These are phyloP conservation scores for Drosophila sproati DNA, from an alignment of 1,140 invertebrate genomes.

Conservation along the genomic window DNA sequence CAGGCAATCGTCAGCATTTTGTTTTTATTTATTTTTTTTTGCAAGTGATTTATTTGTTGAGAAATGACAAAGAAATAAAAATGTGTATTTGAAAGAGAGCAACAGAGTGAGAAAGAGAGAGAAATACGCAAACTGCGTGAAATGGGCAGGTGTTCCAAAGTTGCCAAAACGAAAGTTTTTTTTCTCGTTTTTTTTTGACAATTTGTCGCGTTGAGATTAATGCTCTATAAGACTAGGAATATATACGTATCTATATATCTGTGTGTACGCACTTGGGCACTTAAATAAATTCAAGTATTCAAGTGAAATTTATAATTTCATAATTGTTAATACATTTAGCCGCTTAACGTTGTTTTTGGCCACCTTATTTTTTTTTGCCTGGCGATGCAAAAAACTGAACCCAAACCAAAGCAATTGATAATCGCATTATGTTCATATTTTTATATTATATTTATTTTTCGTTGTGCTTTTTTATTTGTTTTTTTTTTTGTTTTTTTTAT, in stretches of 20 bases:
- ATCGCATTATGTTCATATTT: constrained; percentile 40
- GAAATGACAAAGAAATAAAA: constrained; percentile 18
- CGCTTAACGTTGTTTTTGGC: constrained; percentile 7
- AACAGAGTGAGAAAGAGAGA: constrained; percentile 26
- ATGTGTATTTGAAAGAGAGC: constrained; percentile 6
- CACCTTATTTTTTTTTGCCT: constrained; percentile 15
- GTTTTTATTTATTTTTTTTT: neutral
- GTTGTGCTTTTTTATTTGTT: constrained; percentile 1
- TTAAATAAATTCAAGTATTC: neutral
- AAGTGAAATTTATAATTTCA: constrained; percentile 14
- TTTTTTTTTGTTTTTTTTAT: neutral
- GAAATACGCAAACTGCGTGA: constrained; percentile 13
- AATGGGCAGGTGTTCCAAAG: constrained; percentile 36
- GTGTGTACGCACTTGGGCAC: neutral
- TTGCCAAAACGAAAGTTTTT: constrained; percentile 38
- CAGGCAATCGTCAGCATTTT: constrained; percentile 29
- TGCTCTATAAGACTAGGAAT: neutral
- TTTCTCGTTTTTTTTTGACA: constrained; percentile 3
- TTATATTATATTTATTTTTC: no score
- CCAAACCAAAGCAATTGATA: constrained; percentile 40
- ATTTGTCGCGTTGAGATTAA: constrained; percentile 44
- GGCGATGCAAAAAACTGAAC: constrained; percentile 47
- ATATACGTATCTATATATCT: no score
- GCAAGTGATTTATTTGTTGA: constrained; percentile 34
- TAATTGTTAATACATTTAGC: constrained; percentile 11